Base-by-base conservation (phyloP, 2,113 vertebrate genomes). In the Tretioscincus oriximinensis region DNA sequence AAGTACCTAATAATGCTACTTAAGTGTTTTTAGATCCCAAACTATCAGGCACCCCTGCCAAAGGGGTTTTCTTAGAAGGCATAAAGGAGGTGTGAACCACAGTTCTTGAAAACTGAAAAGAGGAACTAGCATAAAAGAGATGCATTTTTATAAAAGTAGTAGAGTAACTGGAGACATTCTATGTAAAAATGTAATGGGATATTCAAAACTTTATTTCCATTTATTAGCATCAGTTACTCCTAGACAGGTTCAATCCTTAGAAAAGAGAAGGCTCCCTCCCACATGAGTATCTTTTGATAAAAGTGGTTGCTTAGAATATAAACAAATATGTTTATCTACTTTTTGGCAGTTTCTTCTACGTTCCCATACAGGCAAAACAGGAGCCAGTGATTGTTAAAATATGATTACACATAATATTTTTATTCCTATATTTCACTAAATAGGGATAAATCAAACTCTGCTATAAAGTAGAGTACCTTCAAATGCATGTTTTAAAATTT, bases 381-480 rank as follows among this genome's bases (percentile, higher is more conserved):
- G 54, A 18, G 54, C 54, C 54, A 72, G 41, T 31, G 51, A 28
- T 67, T 68, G 79, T 67, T 80, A 65, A 81, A 29, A 74, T 85
- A 68, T 80, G 67, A 83, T 29, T 70, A 65, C 73, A 70, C 63
- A 66, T 29, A 76, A 1, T 74, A 28, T 18, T 54, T 71, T 9
- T 4, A 24, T 18, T 49, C 61, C 26, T 81, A 12, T 73, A 2
- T 26, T 86, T 66, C 31, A 71, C 29, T 71, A 28, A 68, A 58
- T 81, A 28, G 5, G 65, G n/a, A 26, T 12, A 16, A 28, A 12
- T 66, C 11, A 16, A n/a, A 29, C 28, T 14, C 1, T 12, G 6
- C 29, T 9, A 14, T 29, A 66, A 28, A 29, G 29, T 66, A 66
- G 1, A 2, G n/a, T 12, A 66, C 5, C n/a, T 66, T 66, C 65